These are phyloP conservation scores for Sciurus carolinensis DNA, from an alignment of 2,797 vertebrate species.

Conservation along the genomic window DNA sequence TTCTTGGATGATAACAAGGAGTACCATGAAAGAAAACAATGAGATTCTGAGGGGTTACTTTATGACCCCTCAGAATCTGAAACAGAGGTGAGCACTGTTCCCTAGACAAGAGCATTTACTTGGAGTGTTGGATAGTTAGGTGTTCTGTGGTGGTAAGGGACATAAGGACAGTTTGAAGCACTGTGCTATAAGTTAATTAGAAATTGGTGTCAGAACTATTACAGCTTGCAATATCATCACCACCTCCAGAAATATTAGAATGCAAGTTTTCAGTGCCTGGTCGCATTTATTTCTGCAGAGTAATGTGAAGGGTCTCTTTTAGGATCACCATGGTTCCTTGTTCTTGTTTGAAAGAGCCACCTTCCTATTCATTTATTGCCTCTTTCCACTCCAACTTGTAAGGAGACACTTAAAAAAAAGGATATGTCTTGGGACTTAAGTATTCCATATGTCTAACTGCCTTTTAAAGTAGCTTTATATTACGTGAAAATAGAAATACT, in stretches of 20 bases:
- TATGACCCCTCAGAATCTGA: not conserved
- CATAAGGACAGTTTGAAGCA: not conserved
- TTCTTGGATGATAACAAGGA: not conserved
- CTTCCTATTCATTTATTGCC: not conserved
- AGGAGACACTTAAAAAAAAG: not conserved
- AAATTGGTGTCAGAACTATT: not conserved
- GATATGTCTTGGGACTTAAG: not conserved
- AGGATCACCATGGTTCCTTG: not conserved
- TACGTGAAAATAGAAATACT: constrained; percentile 43
- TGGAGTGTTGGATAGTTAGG: not conserved
- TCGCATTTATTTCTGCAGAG: not conserved
- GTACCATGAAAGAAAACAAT: not conserved
- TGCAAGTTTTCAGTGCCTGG: not conserved
- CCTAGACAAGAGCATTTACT: not conserved
- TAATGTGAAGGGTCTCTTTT: not conserved
- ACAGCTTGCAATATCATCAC: not conserved
- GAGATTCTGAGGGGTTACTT: not conserved
- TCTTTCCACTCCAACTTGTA: not conserved
- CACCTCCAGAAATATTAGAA: not conserved
- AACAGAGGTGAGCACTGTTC: no score
- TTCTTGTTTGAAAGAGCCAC: not conserved
- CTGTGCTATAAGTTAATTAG: not conserved
- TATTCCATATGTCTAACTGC: not conserved
- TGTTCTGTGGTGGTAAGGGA: not conserved
- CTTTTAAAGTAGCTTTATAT: constrained; percentile 44